Evolutionary conservation across 2,113 vertebrate species (phyloP).

Genomic region (Pungitius pungitius): DNA sequence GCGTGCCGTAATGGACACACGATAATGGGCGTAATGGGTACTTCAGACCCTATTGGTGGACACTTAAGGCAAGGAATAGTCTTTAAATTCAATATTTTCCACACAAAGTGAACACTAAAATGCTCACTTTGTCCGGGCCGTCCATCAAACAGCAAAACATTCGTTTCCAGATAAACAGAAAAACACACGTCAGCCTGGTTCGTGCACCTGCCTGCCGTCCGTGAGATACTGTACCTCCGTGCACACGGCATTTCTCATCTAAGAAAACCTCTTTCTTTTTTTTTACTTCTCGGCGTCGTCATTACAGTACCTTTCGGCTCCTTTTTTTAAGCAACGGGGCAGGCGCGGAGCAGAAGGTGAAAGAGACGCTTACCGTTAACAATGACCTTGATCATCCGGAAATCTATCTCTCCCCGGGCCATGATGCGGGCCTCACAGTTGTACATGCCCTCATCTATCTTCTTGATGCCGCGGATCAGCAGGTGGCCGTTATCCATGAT

Average conservation of each 20-base stretch:
- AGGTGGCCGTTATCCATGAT: constrained; percentile 92
- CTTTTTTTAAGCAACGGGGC: neutral
- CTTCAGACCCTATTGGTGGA: neutral
- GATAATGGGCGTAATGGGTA: neutral
- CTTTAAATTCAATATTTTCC: too few species aligned
- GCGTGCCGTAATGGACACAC: too few species aligned
- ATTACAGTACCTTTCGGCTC: neutral
- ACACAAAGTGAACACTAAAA: too few species aligned
- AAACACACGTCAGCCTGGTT: neutral
- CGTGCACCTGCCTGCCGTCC: neutral
- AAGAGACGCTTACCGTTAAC: constrained; percentile 89
- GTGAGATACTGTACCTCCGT: neutral
- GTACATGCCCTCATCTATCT: constrained; percentile 93
- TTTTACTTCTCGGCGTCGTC: neutral
- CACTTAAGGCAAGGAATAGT: neutral
- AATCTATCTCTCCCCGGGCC: constrained; percentile 95
- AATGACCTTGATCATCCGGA: constrained; percentile 91
- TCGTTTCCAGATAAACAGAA: neutral
- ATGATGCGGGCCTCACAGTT: constrained; percentile 94
- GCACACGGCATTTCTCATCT: neutral
- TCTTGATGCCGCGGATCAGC: constrained; percentile 94
- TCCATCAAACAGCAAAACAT: too few species aligned
- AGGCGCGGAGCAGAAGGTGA: constrained; percentile 6
- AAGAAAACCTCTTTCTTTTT: constrained; percentile 1
- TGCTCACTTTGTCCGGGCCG: too few species aligned